Evolutionary conservation across 1,140 invertebrate genomes (phyloP).

Genomic region (Anadara kagoshimensis): DNA sequence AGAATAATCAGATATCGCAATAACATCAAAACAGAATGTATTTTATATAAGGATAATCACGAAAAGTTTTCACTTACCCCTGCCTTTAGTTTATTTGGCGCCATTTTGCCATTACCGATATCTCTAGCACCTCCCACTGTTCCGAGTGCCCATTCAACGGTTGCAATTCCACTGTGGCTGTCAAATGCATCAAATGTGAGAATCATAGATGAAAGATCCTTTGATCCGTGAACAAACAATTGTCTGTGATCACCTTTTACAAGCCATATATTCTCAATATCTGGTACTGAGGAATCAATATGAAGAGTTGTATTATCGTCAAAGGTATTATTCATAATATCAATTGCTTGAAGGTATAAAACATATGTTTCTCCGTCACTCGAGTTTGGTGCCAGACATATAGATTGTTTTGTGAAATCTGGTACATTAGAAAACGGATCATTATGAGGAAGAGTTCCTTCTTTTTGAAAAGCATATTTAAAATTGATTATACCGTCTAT

Average conservation of each 20-base stretch:
- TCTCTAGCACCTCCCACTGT: slow-evolving; percentile 26
- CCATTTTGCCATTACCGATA: slow-evolving; percentile 31
- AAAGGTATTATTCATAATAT: slow-evolving; percentile 43
- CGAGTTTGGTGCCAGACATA: slow-evolving; percentile 22
- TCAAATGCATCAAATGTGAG: slow-evolving; percentile 45
- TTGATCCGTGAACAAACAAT: slow-evolving; percentile 47
- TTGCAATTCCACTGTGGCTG: slow-evolving; percentile 45
- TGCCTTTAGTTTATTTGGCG: slow-evolving; percentile 9
- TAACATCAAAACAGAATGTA: no score
- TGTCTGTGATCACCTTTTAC: slow-evolving; percentile 25
- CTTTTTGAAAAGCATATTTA: slow-evolving; percentile 10
- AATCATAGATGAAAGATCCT: slow-evolving; percentile 49
- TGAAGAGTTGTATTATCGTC: slow-evolving; percentile 36
- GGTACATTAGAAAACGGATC: slow-evolving; percentile 1
- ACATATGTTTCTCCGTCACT: slow-evolving; percentile 49
- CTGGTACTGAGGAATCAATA: slow-evolving; percentile 47
- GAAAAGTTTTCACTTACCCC: slow-evolving; percentile 2
- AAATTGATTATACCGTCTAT: slow-evolving; percentile 33
- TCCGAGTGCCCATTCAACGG: slow-evolving; percentile 48
- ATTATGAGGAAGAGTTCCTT: neutral
- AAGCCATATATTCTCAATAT: slow-evolving; percentile 42
- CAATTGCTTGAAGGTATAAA: slow-evolving; percentile 37
- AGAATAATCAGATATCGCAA: no score
- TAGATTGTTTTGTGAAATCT: slow-evolving; percentile 26
- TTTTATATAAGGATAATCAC: no score